Evolutionary conservation across 2,797 vertebrate species (phyloP).

Genomic region (Betta splendens): DNA sequence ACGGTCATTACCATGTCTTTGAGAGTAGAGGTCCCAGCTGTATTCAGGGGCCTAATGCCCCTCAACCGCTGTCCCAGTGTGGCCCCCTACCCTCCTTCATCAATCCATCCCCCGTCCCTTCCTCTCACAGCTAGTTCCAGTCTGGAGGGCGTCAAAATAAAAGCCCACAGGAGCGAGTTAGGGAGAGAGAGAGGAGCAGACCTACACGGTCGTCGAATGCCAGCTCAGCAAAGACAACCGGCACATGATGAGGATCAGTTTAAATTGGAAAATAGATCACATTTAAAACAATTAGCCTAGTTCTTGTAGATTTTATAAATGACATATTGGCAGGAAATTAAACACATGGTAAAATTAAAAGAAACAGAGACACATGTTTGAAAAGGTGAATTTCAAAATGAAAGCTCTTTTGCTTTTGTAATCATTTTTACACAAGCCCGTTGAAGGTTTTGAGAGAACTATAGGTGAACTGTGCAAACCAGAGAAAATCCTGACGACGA

Average conservation of each 20-base stretch:
- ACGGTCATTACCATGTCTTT: constrained; percentile 72
- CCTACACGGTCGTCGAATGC: constrained; percentile 62
- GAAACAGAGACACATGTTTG: constrained; percentile 27
- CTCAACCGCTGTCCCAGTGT: constrained; percentile 53
- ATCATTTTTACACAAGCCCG: constrained; percentile 25
- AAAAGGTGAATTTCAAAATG: constrained; percentile 43
- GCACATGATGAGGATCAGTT: constrained; percentile 47
- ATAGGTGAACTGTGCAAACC: constrained; percentile 47
- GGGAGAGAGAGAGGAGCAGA: constrained; percentile 11
- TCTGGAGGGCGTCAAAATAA: constrained; percentile 45
- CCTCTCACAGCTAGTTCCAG: constrained; percentile 32
- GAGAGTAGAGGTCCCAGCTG: constrained; percentile 65
- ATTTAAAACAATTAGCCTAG: constrained; percentile 1
- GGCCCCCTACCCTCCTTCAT: constrained; percentile 30
- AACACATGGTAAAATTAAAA: constrained; percentile 2
- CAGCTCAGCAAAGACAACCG: constrained; percentile 60
- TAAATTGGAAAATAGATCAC: too few species aligned
- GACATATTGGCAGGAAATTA: background rate
- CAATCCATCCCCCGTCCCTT: constrained; percentile 29
- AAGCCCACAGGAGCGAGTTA: constrained; percentile 38
- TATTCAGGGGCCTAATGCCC: constrained; percentile 50
- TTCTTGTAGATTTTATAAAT: constrained; percentile 8
- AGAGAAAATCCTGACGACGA: constrained; percentile 48
- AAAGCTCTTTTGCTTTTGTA: constrained; percentile 25
- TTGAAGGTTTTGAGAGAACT: constrained; percentile 25